Base-by-base conservation (phyloP, 2,797 vertebrate genomes). In the Sebastes flavidus region DNA sequence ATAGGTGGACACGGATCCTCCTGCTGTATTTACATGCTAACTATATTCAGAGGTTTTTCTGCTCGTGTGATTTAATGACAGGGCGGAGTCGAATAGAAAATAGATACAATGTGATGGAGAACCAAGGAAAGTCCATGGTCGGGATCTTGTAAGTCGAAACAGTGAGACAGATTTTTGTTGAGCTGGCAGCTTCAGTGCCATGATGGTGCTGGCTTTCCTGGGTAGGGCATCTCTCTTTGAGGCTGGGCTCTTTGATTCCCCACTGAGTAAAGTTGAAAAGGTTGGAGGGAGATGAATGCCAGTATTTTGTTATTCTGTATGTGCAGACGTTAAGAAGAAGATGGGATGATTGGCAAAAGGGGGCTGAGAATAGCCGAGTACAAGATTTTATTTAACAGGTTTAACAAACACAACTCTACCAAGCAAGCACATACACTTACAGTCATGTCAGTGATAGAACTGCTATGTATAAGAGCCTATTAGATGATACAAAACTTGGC, bases 301-400 rank as follows among this genome's bases (percentile, higher is more conserved):
- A 32, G 52, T 5, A 24, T 62, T 49, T 22, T 42, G 42, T 61
- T 30, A 3, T 22, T 58, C 38, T 70, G 61, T 59, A 27, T 32
- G 55, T 66, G 38, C 70, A 72, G 46, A 76, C 13, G 24, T 72
- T 27, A 56, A 66, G 69, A 75, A 72, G 69, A 76, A 72, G 55
- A 83, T 65, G 52, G 14, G 68, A 81, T 82, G 55, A 62, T 52
- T 55, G 74, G 65, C 60, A 87, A 87, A 60, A 49, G 27, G 61
- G 42, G 56, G 67, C 78, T 81, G 86, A 85, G 82, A 90, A 88
- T 83, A 88, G 77, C 81, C 77, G 69, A 87, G 83, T 80, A 90
- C 67, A 94, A 90, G 77, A 89, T 83, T 95, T 95, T 95, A 95
- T 95, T 95, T 88, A 90, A 87, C 90, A 91, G 67, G 72, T 73